Conservation (phyloP, 2,797 vertebrate species). For the Scarus forsteni region DNA sequence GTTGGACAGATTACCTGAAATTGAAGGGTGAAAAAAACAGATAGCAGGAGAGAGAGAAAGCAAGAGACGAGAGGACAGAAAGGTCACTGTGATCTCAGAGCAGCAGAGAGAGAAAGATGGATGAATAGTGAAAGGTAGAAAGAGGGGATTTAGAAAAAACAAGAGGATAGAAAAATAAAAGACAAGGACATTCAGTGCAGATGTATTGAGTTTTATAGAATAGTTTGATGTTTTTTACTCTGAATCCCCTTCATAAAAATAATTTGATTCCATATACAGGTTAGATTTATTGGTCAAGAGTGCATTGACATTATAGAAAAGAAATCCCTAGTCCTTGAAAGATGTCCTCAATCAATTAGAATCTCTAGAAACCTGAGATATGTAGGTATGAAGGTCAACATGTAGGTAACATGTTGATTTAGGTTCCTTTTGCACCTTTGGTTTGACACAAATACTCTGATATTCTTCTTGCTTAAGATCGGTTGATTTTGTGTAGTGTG, state of each 20-base stretch:
- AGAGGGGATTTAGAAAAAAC: not conserved
- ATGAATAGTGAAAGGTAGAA: not conserved
- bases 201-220: not conserved
- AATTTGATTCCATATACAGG: not conserved
- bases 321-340: too few relatives aligned
- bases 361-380: too few relatives aligned
- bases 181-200: not conserved
- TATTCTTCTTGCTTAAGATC: too few relatives aligned
- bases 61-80: conserved; percentile 36
- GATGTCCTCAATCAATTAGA: too few relatives aligned
- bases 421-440: too few relatives aligned
- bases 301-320: too few relatives aligned
- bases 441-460: too few relatives aligned
- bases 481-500: too few relatives aligned
- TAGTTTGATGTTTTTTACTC: not conserved
- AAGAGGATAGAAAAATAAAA: conserved; percentile 19
- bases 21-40: conserved; percentile 20
- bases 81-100: conserved; percentile 56
- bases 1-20: conserved; percentile 68
- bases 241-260: not conserved
- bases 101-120: not conserved
- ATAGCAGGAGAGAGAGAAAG: conserved; percentile 13
- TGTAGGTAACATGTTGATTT: too few relatives aligned
- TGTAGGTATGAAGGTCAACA: too few relatives aligned
- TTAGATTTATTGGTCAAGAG: too few relatives aligned